Conservation (phyloP, 1,140 invertebrate genomes). For the Chelonus insularis region DNA sequence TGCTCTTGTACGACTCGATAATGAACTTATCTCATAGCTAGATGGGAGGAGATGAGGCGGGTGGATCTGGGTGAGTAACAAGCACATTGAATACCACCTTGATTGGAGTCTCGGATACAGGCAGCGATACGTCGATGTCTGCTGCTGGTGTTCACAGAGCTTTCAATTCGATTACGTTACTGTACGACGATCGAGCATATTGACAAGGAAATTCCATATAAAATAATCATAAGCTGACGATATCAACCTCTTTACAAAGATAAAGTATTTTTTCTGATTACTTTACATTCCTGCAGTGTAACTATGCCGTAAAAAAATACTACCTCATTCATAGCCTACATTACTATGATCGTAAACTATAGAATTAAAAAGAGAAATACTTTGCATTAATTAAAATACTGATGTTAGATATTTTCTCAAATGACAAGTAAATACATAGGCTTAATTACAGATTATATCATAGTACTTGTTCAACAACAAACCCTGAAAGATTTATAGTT, state of each 20-base stretch:
- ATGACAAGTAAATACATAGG: background rate
- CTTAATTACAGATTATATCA: slow-evolving; percentile 29
- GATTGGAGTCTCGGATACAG: slow-evolving; percentile 42
- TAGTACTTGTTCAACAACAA: slow-evolving; percentile 25
- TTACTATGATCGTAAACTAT: too few species aligned
- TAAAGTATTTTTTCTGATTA: background rate
- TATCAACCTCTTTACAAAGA: background rate
- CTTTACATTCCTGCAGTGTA: background rate
- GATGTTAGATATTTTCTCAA: background rate
- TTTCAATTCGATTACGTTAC: slow-evolving; percentile 32
- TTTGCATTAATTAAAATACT: background rate
- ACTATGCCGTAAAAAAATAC: background rate
- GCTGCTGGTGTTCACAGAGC: slow-evolving; percentile 33
- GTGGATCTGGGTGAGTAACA: slow-evolving; percentile 36
- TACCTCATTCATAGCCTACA: background rate
- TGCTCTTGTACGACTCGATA: slow-evolving; percentile 28
- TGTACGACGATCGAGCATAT: background rate
- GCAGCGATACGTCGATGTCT: slow-evolving; percentile 37
- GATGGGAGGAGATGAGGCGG: background rate
- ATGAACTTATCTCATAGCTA: slow-evolving; percentile 39
- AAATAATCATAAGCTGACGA: too few species aligned
- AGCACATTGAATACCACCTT: slow-evolving; percentile 47
- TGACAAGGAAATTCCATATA: background rate
- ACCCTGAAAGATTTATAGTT: slow-evolving; percentile 26
- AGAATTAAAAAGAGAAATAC: too few species aligned